Evolutionary conservation across 1,140 invertebrate genomes (phyloP).

Genomic region (Venustaconcha ellipsiformis): DNA sequence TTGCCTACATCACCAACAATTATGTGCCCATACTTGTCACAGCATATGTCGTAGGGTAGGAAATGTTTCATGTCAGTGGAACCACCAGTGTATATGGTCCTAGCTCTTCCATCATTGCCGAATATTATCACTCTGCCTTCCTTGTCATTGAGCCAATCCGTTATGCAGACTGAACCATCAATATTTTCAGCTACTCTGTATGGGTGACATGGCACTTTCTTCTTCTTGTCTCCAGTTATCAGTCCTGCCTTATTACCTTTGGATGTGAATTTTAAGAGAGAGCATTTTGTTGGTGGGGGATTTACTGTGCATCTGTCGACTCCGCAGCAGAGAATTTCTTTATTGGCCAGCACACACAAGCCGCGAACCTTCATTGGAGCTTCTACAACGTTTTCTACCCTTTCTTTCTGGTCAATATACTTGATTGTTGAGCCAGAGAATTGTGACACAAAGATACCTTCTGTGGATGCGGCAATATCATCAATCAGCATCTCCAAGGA

Average conservation of each 20-base stretch:
- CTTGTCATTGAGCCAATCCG: conserved; percentile 29
- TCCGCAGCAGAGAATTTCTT: conserved; percentile 25
- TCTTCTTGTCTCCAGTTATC: conserved; percentile 21
- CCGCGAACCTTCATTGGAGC: conserved; percentile 21
- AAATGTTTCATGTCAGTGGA: conserved; percentile 8
- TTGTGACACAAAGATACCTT: conserved; percentile 20
- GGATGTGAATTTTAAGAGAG: conserved; percentile 28
- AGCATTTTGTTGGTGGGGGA: conserved; percentile 20
- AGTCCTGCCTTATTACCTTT: conserved; percentile 26
- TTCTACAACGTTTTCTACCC: conserved; percentile 23
- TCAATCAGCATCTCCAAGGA: conserved; percentile 15
- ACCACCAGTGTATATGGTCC: conserved; percentile 24
- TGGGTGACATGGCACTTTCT: conserved; percentile 20
- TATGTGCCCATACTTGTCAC: conserved; percentile 24
- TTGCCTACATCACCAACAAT: conserved; percentile 23
- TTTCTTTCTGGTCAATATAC: conserved; percentile 14
- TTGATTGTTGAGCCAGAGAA: conserved; percentile 19
- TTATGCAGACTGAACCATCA: conserved; percentile 18
- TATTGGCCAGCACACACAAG: conserved; percentile 6
- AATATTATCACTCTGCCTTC: conserved; percentile 27
- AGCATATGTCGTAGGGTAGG: conserved; percentile 28
- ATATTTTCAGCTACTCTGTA: conserved; percentile 31
- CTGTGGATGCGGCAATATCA: conserved; percentile 19
- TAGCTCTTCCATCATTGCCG: conserved; percentile 20
- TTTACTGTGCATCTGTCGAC: conserved; percentile 25